These are phyloP conservation scores for Ptyas mucosa DNA, from an alignment of 2,113 vertebrate genomes.

Conservation along the genomic window DNA sequence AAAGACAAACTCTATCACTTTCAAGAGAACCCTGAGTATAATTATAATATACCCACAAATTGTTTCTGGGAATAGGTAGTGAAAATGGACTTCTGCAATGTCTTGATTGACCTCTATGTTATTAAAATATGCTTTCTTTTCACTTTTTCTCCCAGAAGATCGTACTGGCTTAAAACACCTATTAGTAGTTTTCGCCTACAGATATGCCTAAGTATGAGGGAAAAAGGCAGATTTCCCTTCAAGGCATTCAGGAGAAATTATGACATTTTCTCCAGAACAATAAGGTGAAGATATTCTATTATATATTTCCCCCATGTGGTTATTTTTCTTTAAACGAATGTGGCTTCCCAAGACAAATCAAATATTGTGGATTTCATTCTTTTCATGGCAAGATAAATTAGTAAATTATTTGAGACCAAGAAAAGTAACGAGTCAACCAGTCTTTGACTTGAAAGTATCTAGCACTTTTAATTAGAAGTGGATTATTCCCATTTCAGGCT, in stretches of 20 bases:
- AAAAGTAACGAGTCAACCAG: constrained; percentile 56
- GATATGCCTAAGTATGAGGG: rapidly evolving
- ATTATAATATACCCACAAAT: not conserved
- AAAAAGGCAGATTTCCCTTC: not conserved
- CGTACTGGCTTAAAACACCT: rapidly evolving
- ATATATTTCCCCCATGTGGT: not conserved
- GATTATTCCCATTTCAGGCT: constrained; percentile 45
- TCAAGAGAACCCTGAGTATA: not conserved
- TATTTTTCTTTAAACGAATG: constrained; percentile 37
- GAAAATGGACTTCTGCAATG: not conserved
- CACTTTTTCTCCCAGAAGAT: not conserved
- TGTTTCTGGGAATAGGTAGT: not conserved
- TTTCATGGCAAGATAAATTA: constrained; percentile 55
- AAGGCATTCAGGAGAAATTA: not conserved
- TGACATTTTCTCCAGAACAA: not conserved
- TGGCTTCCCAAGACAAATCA: constrained; percentile 22
- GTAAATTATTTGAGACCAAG: constrained; percentile 45
- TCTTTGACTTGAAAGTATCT: constrained; percentile 47
- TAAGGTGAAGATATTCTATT: not conserved
- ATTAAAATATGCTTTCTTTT: not conserved
- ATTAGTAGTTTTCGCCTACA: not conserved
- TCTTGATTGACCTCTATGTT: not conserved
- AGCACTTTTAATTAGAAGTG: constrained; percentile 59
- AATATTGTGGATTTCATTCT: constrained; percentile 41
- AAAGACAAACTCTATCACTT: not conserved